phyloP scores from a whole-genome alignment of 2,113 vertebrate genomes.

The Monopterus albus region DNA sequence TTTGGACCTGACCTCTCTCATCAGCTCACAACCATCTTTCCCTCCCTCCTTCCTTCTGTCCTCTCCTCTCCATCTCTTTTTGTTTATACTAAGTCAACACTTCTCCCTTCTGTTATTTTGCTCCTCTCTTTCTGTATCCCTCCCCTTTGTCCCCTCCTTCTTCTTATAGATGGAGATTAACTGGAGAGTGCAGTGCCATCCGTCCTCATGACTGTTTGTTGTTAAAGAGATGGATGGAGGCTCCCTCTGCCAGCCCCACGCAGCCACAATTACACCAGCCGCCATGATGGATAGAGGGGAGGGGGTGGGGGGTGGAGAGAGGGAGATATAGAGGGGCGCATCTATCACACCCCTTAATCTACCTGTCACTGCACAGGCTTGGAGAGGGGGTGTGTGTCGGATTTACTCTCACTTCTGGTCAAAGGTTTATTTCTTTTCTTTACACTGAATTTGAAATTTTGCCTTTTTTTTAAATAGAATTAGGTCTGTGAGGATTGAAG shows the following conservation, averaged over 20 bases:
- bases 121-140: slow-evolving; percentile 30
- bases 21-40: slow-evolving; percentile 1
- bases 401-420: slow-evolving; percentile 53
- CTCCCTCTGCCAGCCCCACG: slow-evolving; percentile 82
- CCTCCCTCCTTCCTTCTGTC: slow-evolving; percentile 9
- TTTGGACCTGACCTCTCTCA: slow-evolving; percentile 5
- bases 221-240: slow-evolving; percentile 88
- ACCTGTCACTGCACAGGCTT: slow-evolving; percentile 82
- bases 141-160: slow-evolving; percentile 1
- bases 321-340: slow-evolving; percentile 77
- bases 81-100: slow-evolving; percentile 63
- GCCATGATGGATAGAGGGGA: slow-evolving; percentile 84
- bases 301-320: slow-evolving; percentile 63
- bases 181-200: slow-evolving; percentile 81
- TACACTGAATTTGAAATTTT: slow-evolving; percentile 27
- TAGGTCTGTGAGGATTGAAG: slow-evolving; percentile 23
- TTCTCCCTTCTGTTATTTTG: slow-evolving; percentile 68
- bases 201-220: slow-evolving; percentile 88
- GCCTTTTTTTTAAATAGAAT: slow-evolving; percentile 16
- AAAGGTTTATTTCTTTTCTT: slow-evolving; percentile 56
- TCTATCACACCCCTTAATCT: slow-evolving; percentile 85
- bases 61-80: slow-evolving; percentile 39
- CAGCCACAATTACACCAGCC: slow-evolving; percentile 85
- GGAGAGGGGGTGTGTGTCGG: slow-evolving; percentile 26
- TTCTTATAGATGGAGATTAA: slow-evolving; percentile 86